Conservation (phyloP, 1,140 invertebrate genomes). For the Dryas iulia region DNA sequence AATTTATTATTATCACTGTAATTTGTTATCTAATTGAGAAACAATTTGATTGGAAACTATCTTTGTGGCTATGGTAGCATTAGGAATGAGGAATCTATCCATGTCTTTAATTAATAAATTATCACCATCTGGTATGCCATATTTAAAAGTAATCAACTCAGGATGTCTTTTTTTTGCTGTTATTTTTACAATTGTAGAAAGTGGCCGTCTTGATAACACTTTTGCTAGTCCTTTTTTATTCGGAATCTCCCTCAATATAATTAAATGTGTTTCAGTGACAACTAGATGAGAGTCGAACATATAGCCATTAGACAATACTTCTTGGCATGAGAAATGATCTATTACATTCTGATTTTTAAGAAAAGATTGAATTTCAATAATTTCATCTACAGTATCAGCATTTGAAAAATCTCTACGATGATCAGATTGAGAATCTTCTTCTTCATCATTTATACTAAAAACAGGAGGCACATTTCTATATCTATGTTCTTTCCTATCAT, state of each 20-base stretch:
- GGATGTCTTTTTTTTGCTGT: conserved; percentile 96
- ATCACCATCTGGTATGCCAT: conserved; percentile 89
- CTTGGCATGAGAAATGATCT: conserved; percentile 93
- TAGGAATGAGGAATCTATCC: conserved; percentile 95
- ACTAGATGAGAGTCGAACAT: conserved; percentile 93
- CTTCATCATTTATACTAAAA: conserved; percentile 97
- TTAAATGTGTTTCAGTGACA: conserved; percentile 93
- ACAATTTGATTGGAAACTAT: conserved; percentile 83
- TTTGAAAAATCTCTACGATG: conserved; percentile 50
- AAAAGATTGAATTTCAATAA: conserved; percentile 81
- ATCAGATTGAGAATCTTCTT: conserved; percentile 83
- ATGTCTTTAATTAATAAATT: conserved; percentile 88
- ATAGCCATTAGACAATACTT: conserved; percentile 93
- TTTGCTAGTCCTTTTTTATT: conserved; percentile 88
- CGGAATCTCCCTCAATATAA: conserved; percentile 91
- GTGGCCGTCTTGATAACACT: conserved; percentile 90
- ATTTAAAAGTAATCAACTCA: conserved; percentile 97
- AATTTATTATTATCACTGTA: conserved; percentile 32
- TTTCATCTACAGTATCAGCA: conserved; percentile 61
- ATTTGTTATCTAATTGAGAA: conserved; percentile 70
- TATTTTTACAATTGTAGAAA: conserved; percentile 96
- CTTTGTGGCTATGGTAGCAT: conserved; percentile 94
- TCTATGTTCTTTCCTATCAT: conserved; percentile 91
- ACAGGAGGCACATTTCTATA: conserved; percentile 95
- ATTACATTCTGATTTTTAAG: conserved; percentile 92